These are phyloP conservation scores for Ectobius pallidus DNA, from an alignment of 2,888 invertebrate species.

Conservation along the genomic window DNA sequence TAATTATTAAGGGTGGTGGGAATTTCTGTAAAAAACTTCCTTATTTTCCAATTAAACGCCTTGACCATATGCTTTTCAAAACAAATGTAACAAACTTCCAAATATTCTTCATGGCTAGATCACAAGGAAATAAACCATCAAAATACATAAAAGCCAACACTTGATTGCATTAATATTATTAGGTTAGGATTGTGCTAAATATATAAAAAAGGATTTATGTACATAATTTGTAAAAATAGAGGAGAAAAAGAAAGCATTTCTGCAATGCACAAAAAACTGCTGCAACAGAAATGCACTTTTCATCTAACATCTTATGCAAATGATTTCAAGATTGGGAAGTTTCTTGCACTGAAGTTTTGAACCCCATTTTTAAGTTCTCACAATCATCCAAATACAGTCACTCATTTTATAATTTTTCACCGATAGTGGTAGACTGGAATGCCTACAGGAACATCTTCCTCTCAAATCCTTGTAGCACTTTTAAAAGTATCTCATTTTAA, in stretches of 20 bases:
- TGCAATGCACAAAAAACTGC: not conserved
- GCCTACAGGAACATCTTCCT: too few species aligned
- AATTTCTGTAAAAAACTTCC: too few species aligned
- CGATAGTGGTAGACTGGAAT: not conserved
- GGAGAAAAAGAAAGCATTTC: not conserved
- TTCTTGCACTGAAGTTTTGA: not conserved
- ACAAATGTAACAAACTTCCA: too few species aligned
- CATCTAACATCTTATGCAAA: not conserved
- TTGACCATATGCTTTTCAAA: too few species aligned
- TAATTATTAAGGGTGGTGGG: too few species aligned
- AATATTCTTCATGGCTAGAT: too few species aligned
- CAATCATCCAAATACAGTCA: not conserved
- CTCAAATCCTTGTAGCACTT: too few species aligned
- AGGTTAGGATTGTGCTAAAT: not conserved
- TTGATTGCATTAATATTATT: too few species aligned
- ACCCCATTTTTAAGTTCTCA: not conserved
- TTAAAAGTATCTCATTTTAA: too few species aligned
- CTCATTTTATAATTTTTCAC: not conserved
- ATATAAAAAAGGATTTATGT: not conserved
- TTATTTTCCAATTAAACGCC: too few species aligned
- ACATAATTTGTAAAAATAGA: not conserved
- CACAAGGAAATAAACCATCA: too few species aligned
- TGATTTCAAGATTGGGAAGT: not conserved
- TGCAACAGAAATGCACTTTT: not conserved
- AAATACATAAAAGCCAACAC: too few species aligned